phyloP scores from a whole-genome alignment of 1,140 invertebrate genomes.

The Watersipora subatra region DNA sequence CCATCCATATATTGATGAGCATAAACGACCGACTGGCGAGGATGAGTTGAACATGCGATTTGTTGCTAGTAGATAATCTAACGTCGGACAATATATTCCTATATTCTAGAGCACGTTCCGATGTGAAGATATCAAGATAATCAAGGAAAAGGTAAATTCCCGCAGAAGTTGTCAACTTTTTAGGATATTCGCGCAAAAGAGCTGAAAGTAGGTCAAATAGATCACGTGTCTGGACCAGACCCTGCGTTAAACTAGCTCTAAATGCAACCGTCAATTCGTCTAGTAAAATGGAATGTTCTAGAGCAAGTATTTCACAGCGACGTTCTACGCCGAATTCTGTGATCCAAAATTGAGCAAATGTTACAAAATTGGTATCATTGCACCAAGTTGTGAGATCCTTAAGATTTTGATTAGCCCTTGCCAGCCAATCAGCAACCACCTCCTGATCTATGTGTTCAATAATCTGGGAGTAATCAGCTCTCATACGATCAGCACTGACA shows the following conservation, averaged over 20 bases:
- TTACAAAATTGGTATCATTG: conserved; percentile 31
- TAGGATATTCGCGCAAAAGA: conserved; percentile 36
- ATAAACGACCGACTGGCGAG: conserved; percentile 33
- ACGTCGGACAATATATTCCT: conserved; percentile 34
- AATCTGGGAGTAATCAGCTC: conserved; percentile 3
- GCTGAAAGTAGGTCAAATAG: conserved; percentile 24
- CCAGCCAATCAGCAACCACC: conserved; percentile 34
- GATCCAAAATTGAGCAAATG: conserved; percentile 39
- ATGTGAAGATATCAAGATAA: conserved; percentile 32
- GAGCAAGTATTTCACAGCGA: conserved; percentile 29
- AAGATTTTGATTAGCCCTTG: conserved; percentile 26
- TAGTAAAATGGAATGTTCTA: conserved; percentile 33
- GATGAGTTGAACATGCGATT: conserved; percentile 35
- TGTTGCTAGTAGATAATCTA: conserved; percentile 30
- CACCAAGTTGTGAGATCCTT: conserved; percentile 22
- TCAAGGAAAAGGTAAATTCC: conserved; percentile 32
- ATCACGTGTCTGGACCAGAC: conserved; percentile 23
- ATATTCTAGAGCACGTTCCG: conserved; percentile 27
- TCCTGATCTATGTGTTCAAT: conserved; percentile 30
- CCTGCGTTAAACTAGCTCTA: conserved; percentile 24
- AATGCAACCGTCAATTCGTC: conserved; percentile 35
- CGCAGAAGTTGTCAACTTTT: conserved; percentile 15
- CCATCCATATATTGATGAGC: conserved; percentile 32
- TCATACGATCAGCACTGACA: conserved; percentile 7
- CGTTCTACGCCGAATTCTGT: conserved; percentile 28